These are phyloP conservation scores for Nasonia vitripennis DNA, from an alignment of 1,140 invertebrate species.

Conservation along the genomic window DNA sequence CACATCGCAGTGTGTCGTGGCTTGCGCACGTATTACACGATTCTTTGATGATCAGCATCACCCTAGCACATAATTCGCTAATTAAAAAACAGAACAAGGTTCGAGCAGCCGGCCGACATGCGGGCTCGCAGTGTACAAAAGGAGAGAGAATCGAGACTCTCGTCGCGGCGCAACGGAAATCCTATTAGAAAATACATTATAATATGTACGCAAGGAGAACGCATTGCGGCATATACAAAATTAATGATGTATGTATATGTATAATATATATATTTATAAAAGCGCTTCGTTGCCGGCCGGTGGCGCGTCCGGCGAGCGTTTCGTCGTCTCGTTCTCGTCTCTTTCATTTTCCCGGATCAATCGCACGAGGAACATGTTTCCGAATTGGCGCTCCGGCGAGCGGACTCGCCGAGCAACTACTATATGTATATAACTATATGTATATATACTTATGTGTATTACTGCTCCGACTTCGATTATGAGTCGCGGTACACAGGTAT, in stretches of 20 bases:
- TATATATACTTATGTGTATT: background rate
- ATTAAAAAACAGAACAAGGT: background rate
- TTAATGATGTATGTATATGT: background rate
- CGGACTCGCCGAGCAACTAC: background rate
- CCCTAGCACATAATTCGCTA: background rate
- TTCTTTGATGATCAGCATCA: background rate
- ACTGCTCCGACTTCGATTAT: too few relatives aligned
- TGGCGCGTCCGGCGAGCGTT: background rate
- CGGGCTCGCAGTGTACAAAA: background rate
- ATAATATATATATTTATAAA: background rate
- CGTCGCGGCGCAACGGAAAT: slow-evolving; percentile 1
- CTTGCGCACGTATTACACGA: background rate
- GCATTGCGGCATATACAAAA: slow-evolving; percentile 1
- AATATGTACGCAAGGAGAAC: slow-evolving; percentile 14
- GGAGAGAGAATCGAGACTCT: background rate
- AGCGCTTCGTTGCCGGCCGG: background rate
- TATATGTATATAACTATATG: slow-evolving; percentile 17
- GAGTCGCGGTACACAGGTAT: too few relatives aligned
- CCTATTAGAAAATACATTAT: slow-evolving; percentile 4
- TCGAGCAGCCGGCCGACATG: too few relatives aligned
- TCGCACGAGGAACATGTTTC: slow-evolving; percentile 3
- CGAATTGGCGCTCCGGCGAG: background rate
- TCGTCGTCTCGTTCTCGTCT: background rate
- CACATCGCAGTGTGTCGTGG: slow-evolving; percentile 1
- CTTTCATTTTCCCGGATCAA: background rate